Conservation (phyloP, 53 echinoderm and acorn worm species). For the Holothuria scabra region DNA sequence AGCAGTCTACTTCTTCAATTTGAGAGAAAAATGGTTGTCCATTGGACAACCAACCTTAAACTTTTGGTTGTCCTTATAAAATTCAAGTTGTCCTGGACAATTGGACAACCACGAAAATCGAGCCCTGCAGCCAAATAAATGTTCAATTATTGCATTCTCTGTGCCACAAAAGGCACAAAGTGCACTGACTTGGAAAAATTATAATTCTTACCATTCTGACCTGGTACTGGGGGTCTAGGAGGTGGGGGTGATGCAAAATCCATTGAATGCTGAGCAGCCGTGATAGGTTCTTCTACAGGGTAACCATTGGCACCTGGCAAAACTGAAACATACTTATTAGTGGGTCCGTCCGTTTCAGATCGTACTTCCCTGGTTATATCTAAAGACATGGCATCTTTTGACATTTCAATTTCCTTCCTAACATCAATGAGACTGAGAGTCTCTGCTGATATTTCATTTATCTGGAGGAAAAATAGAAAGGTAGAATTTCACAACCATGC, state of each 20-base stretch:
- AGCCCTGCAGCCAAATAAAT: too few species aligned
- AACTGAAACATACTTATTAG: not conserved
- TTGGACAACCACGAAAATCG: too few species aligned
- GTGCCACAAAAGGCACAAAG: too few species aligned
- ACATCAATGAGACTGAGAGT: constrained; percentile 83
- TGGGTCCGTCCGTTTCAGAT: constrained; percentile 1
- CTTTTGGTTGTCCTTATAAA: too few species aligned
- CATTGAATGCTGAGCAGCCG: not conserved
- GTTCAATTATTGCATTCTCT: too few species aligned
- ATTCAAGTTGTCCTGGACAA: too few species aligned
- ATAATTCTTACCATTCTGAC: constrained; percentile 8
- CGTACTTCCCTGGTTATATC: constrained; percentile 66
- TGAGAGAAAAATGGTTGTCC: too few species aligned
- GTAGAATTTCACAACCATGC: too few species aligned
- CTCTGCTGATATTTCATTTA: constrained; percentile 83
- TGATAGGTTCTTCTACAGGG: constrained; percentile 17
- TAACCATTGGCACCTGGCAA: constrained; percentile 9
- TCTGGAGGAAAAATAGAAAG: constrained; percentile 44
- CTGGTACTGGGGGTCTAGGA: not conserved
- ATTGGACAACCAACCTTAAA: too few species aligned
- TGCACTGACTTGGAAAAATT: not conserved
- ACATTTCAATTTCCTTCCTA: constrained; percentile 73
- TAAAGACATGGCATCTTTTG: constrained; percentile 70
- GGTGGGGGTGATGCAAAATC: not conserved
- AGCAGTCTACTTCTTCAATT: too few species aligned